Base-by-base conservation (phyloP, 2,797 vertebrate species). In the Tokudaia tokunoshimensis region DNA sequence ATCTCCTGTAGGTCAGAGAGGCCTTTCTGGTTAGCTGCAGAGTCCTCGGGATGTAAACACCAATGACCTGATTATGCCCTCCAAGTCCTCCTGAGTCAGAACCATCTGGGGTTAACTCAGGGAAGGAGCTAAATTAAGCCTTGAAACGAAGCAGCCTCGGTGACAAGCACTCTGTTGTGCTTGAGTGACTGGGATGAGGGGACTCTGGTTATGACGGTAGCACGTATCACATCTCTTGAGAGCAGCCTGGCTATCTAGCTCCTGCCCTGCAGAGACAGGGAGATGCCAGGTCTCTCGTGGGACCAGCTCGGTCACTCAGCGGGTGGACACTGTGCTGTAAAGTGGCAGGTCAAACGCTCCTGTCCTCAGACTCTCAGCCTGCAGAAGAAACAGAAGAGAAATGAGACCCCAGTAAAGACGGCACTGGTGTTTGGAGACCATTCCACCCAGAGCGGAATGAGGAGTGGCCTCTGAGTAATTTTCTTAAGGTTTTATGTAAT, bases 61-160 rank as follows among this genome's bases (percentile, higher is more conserved):
- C 22, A 67, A 3, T 26, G 83, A 95, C 41, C 74, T 57, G 91
- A 90, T 92, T 17, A 5, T 97, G 92, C 81, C 74, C 93, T 41
- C 75, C 70, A 74, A 37, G 81, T 94, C 90, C 93, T 97, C 74
- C 76, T 95, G 92, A 82, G 59, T 95, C 94, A 92, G 74, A 88
- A n/a, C 63, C 89, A 20, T 89, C 79, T 80, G 10, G 0, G 65
- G 90, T 86, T 97, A 97, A 94, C 44, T 76, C 19, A 0, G 92
- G 80, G 14, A 22, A 94, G 84, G 96, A 88, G 74, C 96, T 96
- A 95, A 97, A 96, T 97, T 96, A 96, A 97, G 94, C 89, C 95
- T 96, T 65, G 92, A 88, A 94, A 93, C 59, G 89, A 94, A 67
- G 87, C 91, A 37, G 74, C 94, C 61, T 96, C 57, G 0, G 0